Base-by-base conservation (phyloP, 2,113 vertebrate genomes). In the Nothocercus nigrocapillus region DNA sequence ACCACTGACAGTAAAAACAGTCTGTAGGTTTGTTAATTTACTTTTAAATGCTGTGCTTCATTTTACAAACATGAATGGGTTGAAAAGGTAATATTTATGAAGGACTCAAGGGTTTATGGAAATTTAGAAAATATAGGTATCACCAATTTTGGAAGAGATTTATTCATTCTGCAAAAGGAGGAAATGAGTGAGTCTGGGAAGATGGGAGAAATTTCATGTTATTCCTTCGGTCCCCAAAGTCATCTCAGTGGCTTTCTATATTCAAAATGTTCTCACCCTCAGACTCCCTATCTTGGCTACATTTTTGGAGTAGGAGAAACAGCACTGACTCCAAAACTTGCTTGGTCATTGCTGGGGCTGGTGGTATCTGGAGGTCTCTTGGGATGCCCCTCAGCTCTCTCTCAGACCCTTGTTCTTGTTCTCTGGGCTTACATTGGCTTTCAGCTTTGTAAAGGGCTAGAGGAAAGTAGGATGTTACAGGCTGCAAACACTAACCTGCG, bases 41-140 rank as follows among this genome's bases (percentile, higher is more conserved):
- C 74, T 85, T 93, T 72, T 63, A 81, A 75, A 62, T 62, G 79
- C 34, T 67, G 88, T 70, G 66, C 90, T 95, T 95, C 77, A 76
- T 77, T 81, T 93, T 18, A 94, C 82, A 82, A 92, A 93, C 59
- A 91, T 84, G 64, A 93, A 79, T 86, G 59, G 90, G 93, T 95
- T 91, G 94, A 91, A 95, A 93, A 76, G 79, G 53, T 96, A 53
- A 85, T 93, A 85, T 79, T 95, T 94, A 97, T 90, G 53, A 47
- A 90, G 90, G 76, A 94, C 79, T 95, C 87, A 88, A 94, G 95
- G 56, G 44, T 38, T 40, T 89, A 96, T 89, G 81, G 94, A 90
- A 92, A 95, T 91, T 92, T 58, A 20, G 49, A 44, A 9, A 36
- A 79, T 58, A 93, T 3, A 32, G 54, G 54, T 58, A 58, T 10